Base-by-base conservation (phyloP, 2,113 vertebrate genomes). In the Bubalus kerabau region DNA sequence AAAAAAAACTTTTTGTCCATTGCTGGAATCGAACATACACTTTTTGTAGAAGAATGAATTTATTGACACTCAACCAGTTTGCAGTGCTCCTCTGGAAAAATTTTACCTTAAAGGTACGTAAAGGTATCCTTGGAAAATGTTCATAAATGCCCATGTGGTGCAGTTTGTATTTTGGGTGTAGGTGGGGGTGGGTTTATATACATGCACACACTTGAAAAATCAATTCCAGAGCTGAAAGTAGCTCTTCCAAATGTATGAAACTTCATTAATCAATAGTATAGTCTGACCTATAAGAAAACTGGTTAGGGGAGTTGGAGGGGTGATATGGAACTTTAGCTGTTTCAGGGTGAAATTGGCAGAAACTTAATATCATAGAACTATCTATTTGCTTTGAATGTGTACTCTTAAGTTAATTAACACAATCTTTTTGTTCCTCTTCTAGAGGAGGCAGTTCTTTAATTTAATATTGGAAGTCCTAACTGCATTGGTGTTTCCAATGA, bases 61-160 rank as follows among this genome's bases (percentile, higher is more conserved):
- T 67, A 3, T 88, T 98, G 64, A 80, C 32, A 85, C 3, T 96
- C 85, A 96, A 81, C 7, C 97, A 97, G 59, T 97, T 98, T 87
- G 9, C 64, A 62, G 89, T 94, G 46, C 94, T 98, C 15, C 82
- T 97, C 57, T 98, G 97, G 97, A 97, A 98, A 98, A 98, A 98
- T 96, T 93, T 96, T 81, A 98, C 86, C 19, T 28, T 98, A 91
- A 98, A 98, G 97, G 97, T 98, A 93, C 9, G 94, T 96, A 57
- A 94, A 87, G 6, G n/a, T 32, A 90, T 82, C n/a, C 36, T 28
- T 84, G 64, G 74, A 64, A 56, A 94, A 87, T 96, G 24, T 36
- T 24, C 13, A n/a, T n/a, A 84, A 78, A 13, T 80, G 6, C 23
- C 21, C 2, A 19, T 74, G 67, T 43, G 71, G 94, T 90, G 4